phyloP scores from a whole-genome alignment of 2,797 vertebrate genomes.

The Chelidonichthys spinosus region DNA sequence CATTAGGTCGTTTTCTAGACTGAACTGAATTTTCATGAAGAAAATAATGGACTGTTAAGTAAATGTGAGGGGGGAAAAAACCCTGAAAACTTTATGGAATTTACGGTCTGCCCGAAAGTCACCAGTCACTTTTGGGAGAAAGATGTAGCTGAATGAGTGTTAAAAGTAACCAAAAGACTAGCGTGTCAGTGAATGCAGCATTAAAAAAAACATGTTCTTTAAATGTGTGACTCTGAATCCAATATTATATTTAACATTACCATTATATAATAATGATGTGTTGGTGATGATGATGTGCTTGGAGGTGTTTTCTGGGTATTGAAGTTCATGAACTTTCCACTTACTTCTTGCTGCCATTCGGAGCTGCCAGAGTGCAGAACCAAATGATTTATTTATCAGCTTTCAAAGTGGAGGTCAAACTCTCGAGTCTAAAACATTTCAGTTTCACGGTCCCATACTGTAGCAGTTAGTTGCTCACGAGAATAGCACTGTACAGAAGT shows the following conservation, averaged over 20 bases:
- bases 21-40: neutral
- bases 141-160: neutral
- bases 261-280: neutral
- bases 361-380: neutral
- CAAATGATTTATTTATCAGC: slow-evolving; percentile 11
- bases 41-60: neutral
- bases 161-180: neutral
- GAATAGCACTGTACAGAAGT: neutral
- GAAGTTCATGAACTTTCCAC: slow-evolving; percentile 8
- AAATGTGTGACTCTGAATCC: neutral
- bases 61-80: no score
- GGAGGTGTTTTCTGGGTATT: neutral
- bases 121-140: no score
- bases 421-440: neutral
- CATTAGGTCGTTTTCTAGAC: neutral
- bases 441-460: neutral
- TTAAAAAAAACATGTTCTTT: neutral
- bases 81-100: neutral
- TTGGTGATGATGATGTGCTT: neutral
- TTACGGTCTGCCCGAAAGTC: neutral
- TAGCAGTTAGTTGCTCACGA: neutral
- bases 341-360: neutral
- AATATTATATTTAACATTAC: neutral
- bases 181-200: neutral
- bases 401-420: neutral